These are phyloP conservation scores for Agrochola circellaris DNA, from an alignment of 2,888 invertebrate genomes.

Conservation along the genomic window DNA sequence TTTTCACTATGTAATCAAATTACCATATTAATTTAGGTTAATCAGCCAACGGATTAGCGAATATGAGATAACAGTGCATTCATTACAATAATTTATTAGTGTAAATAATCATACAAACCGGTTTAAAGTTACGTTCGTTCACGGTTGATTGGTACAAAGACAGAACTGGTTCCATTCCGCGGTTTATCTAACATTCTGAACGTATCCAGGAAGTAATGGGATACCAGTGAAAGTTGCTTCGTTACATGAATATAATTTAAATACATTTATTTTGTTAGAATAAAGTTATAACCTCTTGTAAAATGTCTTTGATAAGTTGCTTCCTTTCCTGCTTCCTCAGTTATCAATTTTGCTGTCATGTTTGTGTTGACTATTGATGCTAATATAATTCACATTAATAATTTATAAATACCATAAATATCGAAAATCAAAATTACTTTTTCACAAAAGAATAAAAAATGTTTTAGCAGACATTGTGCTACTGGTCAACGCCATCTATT, in stretches of 20 bases:
- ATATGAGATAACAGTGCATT: conserved; percentile 58
- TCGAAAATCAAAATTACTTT: too few relatives aligned
- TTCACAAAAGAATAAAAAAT: too few relatives aligned
- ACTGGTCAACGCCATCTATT: conserved; percentile 37
- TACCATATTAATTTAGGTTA: conserved; percentile 40
- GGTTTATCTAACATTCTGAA: conserved; percentile 54
- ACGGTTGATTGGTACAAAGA: conserved; percentile 51
- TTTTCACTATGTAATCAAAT: conserved; percentile 16
- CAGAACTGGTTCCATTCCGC: conserved; percentile 54
- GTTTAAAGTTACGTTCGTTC: conserved; percentile 47
- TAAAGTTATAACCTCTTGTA: conserved; percentile 6
- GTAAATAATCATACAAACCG: conserved; percentile 44
- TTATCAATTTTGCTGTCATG: background rate
- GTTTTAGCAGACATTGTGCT: too few relatives aligned
- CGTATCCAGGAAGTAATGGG: conserved; percentile 64
- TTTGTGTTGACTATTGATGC: background rate
- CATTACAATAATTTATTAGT: conserved; percentile 45
- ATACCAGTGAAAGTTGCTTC: conserved; percentile 56
- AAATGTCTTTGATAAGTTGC: background rate
- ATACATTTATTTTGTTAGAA: conserved; percentile 33
- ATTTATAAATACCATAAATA: too few relatives aligned
- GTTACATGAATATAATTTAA: conserved; percentile 43
- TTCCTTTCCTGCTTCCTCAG: conserved; percentile 11
- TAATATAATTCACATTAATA: conserved; percentile 10
- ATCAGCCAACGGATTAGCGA: conserved; percentile 45